A percentile compares a stretch with the other conserved stretches of the same genome.
Conservation (phyloP, 2,797 vertebrate genomes). For the Phaenicophaeus curvirostris region DNA sequence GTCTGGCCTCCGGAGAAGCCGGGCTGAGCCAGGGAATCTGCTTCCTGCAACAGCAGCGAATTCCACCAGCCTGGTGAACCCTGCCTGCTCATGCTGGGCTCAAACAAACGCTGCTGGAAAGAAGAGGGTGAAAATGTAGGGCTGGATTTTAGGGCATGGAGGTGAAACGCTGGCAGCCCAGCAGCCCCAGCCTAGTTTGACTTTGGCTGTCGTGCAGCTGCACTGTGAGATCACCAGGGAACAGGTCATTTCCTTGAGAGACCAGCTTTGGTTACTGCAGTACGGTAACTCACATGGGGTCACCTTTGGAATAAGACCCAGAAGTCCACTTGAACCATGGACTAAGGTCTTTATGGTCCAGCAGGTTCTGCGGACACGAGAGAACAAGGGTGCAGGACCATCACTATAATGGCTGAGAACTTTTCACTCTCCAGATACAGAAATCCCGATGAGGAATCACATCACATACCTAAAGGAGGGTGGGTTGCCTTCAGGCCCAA, state of each 20-base stretch:
- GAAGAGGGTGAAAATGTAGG: neutral
- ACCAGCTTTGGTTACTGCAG: neutral
- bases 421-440: neutral
- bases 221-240: neutral
- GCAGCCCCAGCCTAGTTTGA: neutral
- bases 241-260: neutral
- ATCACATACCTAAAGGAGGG: no score
- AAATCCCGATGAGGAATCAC: neutral
- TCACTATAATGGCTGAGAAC: neutral
- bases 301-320: neutral
- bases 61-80: neutral
- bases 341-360: neutral
- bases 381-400: neutral
- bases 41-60: neutral
- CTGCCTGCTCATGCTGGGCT: neutral
- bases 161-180: neutral
- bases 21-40: neutral
- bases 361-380: neutral
- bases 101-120: neutral
- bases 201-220: neutral
- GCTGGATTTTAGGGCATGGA: neutral
- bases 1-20: neutral
- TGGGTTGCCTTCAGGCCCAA: neutral
- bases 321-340: neutral
- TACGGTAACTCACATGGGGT: neutral